Evolutionary conservation across 2,888 invertebrate species (phyloP).

Genomic region (Crocallis elinguaria): DNA sequence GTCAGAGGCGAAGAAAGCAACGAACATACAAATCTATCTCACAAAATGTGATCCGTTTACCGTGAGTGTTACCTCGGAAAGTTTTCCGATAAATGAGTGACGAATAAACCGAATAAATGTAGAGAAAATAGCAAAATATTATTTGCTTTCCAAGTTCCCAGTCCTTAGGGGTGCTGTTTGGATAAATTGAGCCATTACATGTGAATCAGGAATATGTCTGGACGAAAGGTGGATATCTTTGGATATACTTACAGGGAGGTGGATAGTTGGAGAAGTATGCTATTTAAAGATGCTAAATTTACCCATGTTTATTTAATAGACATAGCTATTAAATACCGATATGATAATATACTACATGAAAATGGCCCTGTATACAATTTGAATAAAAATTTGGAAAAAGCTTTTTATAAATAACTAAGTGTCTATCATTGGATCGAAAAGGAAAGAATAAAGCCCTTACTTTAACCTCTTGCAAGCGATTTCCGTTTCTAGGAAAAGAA

Average conservation of each 20-base stretch:
- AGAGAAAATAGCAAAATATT: constrained; percentile 47
- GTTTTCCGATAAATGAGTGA: constrained; percentile 50
- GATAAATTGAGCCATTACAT: not conserved
- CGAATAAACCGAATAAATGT: constrained; percentile 38
- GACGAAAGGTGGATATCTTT: not conserved
- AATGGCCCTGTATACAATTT: too few species aligned
- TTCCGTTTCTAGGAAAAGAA: too few species aligned
- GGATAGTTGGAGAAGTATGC: too few species aligned
- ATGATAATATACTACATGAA: too few species aligned
- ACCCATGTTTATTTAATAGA: too few species aligned
- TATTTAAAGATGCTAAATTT: too few species aligned
- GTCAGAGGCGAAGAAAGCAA: not conserved
- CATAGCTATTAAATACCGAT: too few species aligned
- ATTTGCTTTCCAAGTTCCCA: constrained; percentile 35
- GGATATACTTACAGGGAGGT: not conserved
- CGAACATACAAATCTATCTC: not conserved
- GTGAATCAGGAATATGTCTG: not conserved
- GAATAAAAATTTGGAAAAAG: too few species aligned
- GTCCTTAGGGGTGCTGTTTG: constrained; percentile 11
- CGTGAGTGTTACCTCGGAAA: constrained; percentile 38
- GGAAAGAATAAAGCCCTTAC: too few species aligned
- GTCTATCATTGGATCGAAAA: too few species aligned
- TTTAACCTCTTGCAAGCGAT: too few species aligned
- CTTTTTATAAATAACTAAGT: too few species aligned
- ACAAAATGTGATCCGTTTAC: not conserved